A percentile compares a stretch with the other conserved stretches of the same genome.
phyloP scores from a whole-genome alignment of 2,113 vertebrate genomes.

The Onychostoma macrolepis region DNA sequence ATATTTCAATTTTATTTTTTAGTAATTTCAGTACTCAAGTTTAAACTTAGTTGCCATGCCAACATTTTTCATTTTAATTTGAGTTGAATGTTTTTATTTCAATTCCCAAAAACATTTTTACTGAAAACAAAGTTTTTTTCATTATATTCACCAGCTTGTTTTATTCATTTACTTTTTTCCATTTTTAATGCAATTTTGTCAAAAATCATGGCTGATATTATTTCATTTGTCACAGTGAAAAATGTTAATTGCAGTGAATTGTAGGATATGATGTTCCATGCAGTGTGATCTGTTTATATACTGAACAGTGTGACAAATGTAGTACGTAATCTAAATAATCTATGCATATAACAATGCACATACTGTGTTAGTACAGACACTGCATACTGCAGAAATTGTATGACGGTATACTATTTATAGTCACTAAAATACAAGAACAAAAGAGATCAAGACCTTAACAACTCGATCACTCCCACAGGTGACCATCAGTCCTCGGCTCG shows the following conservation, averaged over 20 bases:
- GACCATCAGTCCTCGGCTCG: conserved; percentile 92
- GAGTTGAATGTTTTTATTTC: too few species aligned
- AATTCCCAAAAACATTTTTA: too few species aligned
- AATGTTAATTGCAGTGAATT: not conserved
- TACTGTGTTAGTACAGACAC: not conserved
- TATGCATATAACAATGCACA: not conserved
- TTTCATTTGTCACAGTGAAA: not conserved
- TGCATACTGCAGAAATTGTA: not conserved
- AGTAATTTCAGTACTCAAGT: too few species aligned
- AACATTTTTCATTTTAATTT: too few species aligned
- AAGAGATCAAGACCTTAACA: conserved; percentile 86
- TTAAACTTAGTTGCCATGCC: not conserved
- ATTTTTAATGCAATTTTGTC: too few species aligned
- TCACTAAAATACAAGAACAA: not conserved
- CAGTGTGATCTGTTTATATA: not conserved
- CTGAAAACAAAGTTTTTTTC: too few species aligned
- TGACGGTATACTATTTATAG: not conserved
- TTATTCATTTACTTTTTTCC: too few species aligned
- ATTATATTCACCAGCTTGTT: too few species aligned
- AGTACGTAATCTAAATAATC: not conserved
- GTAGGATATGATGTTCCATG: not conserved
- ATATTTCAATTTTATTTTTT: too few species aligned
- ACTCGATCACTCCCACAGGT: conserved; percentile 93
- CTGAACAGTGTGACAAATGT: not conserved
- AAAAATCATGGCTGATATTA: not conserved